phyloP scores from a whole-genome alignment of 2,113 vertebrate genomes.

The Ceratotherium simum region DNA sequence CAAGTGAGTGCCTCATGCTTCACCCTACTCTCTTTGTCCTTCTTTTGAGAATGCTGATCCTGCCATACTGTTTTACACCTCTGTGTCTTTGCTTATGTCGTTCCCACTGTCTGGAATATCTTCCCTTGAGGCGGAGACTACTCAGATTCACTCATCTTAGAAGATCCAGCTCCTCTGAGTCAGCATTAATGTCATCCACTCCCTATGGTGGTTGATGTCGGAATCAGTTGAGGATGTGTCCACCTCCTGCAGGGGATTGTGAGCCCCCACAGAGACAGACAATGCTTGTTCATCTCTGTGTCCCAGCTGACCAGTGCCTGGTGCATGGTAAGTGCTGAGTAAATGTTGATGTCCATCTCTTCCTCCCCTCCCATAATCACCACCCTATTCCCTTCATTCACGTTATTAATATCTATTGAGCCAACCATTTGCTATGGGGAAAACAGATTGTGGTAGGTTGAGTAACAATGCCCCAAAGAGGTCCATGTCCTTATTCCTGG shows the following conservation, averaged over 20 bases:
- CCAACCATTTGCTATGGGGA: background rate
- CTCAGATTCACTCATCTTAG: conserved; percentile 42
- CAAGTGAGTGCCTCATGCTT: background rate
- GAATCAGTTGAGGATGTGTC: background rate
- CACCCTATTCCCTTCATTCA: background rate
- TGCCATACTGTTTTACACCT: background rate
- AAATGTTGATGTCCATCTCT: background rate
- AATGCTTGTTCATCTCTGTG: background rate
- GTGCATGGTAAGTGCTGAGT: background rate
- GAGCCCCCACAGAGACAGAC: background rate
- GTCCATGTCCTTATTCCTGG: conserved; percentile 19
- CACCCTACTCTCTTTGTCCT: background rate
- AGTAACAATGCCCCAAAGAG: conserved; percentile 30
- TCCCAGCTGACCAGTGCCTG: background rate
- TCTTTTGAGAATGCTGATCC: background rate
- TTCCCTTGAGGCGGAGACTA: background rate
- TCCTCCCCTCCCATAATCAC: background rate
- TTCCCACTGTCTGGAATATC: conserved; percentile 6
- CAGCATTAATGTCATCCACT: conserved; percentile 45
- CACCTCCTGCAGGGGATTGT: background rate
- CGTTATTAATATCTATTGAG: background rate
- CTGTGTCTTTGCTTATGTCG: background rate
- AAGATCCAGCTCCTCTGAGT: conserved; percentile 56
- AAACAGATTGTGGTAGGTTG: background rate
- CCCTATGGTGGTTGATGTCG: conserved; percentile 27